These are phyloP conservation scores for Megathymus violae DNA, from an alignment of 1,140 invertebrate genomes.

Conservation along the genomic window DNA sequence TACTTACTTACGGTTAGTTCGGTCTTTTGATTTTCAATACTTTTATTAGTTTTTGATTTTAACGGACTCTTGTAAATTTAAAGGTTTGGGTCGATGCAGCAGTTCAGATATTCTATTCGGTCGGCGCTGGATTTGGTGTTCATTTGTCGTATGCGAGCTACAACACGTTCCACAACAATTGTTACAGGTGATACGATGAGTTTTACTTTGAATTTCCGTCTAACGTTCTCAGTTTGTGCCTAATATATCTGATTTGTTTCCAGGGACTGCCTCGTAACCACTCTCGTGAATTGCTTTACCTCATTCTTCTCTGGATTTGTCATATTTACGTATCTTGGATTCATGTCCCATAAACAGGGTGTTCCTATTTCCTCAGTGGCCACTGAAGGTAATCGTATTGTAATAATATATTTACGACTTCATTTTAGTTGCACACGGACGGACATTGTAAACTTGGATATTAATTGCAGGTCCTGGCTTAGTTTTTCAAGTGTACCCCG, in stretches of 20 bases:
- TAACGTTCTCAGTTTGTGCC: too few relatives aligned
- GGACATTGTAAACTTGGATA: constrained; percentile 1
- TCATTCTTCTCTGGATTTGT: constrained; percentile 98
- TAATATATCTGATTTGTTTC: constrained; percentile 51
- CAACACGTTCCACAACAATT: constrained; percentile 97
- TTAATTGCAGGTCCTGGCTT: constrained; percentile 90
- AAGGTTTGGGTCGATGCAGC: constrained; percentile 98
- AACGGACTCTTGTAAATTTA: constrained; percentile 29
- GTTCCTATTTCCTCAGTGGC: constrained; percentile 93
- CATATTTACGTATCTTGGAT: constrained; percentile 96
- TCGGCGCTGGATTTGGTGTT: constrained; percentile 97
- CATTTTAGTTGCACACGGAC: constrained; percentile 2
- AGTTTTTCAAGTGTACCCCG: constrained; percentile 96
- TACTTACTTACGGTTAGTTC: too few relatives aligned
- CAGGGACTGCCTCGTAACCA: constrained; percentile 97
- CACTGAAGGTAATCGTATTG: constrained; percentile 88
- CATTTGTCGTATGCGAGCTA: constrained; percentile 96
- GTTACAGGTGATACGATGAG: constrained; percentile 81
- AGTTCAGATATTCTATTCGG: constrained; percentile 97
- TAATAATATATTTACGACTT: not conserved
- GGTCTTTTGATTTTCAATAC: too few relatives aligned
- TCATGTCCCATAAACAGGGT: constrained; percentile 94
- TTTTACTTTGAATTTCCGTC: not conserved
- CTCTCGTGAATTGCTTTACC: constrained; percentile 95
- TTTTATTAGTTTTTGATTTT: constrained; percentile 12